These are phyloP conservation scores for Hyles vespertilio DNA, from an alignment of 1,140 invertebrate genomes.

Conservation along the genomic window DNA sequence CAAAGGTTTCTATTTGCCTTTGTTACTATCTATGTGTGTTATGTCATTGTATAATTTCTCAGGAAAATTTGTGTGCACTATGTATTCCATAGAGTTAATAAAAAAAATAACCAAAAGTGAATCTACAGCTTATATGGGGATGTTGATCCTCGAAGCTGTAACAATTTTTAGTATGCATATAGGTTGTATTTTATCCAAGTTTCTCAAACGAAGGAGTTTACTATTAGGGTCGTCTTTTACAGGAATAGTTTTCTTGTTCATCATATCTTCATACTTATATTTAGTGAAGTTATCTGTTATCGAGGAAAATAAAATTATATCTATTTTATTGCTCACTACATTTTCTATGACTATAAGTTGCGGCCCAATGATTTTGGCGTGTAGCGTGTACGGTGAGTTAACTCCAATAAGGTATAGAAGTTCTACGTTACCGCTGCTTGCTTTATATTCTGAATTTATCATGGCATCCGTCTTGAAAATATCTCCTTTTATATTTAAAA, in stretches of 20 bases:
- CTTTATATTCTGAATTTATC: constrained; percentile 21
- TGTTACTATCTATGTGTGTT: constrained; percentile 14
- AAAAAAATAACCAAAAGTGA: constrained; percentile 27
- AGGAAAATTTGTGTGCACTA: constrained; percentile 33
- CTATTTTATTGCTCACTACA: constrained; percentile 20
- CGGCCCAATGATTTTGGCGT: constrained; percentile 26
- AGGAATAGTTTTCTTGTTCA: constrained; percentile 20
- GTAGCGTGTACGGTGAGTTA: constrained; percentile 27
- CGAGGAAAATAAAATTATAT: constrained; percentile 16
- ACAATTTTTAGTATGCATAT: constrained; percentile 27
- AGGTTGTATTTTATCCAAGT: constrained; percentile 21
- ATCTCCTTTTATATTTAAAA: constrained; percentile 26
- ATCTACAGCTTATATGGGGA: constrained; percentile 21
- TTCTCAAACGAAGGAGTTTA: constrained; percentile 19
- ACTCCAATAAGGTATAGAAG: constrained; percentile 25
- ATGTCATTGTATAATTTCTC: constrained; percentile 29
- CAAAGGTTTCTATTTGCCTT: constrained; percentile 18
- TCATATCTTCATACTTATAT: constrained; percentile 21
- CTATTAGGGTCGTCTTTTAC: constrained; percentile 15
- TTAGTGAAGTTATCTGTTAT: constrained; percentile 11
- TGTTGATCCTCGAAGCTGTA: constrained; percentile 24
- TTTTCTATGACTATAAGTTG: constrained; percentile 24
- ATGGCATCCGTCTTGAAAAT: constrained; percentile 25
- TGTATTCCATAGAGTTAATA: constrained; percentile 35
- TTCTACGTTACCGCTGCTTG: constrained; percentile 18